Evolutionary conservation across 2,888 invertebrate species (phyloP).

Genomic region (Acronicta alni): DNA sequence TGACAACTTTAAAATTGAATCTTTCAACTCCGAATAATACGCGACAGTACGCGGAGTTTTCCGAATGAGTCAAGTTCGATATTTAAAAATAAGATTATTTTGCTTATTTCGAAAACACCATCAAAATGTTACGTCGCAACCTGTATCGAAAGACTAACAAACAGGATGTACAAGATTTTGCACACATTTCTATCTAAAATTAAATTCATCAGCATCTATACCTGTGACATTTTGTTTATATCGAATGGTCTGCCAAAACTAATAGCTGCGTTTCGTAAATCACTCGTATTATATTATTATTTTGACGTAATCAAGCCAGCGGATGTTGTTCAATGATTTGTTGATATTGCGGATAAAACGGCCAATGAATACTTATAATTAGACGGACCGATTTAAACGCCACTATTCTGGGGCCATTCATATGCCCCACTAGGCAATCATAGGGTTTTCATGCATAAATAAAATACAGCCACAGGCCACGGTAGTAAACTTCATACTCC

Average conservation of each 20-base stretch:
- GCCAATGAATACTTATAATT: constrained; percentile 68
- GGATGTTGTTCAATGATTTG: constrained; percentile 52
- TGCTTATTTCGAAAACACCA: not conserved
- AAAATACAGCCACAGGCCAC: constrained; percentile 1
- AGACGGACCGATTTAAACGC: constrained; percentile 67
- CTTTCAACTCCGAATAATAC: not conserved
- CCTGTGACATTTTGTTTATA: constrained; percentile 49
- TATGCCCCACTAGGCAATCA: constrained; percentile 25
- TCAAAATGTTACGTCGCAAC: not conserved
- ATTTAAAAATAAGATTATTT: not conserved
- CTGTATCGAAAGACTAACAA: not conserved
- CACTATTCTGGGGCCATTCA: constrained; percentile 76
- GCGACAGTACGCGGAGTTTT: not conserved
- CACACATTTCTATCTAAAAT: constrained; percentile 13
- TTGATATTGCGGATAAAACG: constrained; percentile 61
- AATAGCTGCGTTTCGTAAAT: constrained; percentile 53
- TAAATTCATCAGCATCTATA: constrained; percentile 23
- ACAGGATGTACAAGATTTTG: constrained; percentile 10
- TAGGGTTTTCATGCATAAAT: constrained; percentile 27
- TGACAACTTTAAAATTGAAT: too few species aligned
- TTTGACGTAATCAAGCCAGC: constrained; percentile 49
- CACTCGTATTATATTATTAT: constrained; percentile 49
- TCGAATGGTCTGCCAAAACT: constrained; percentile 53
- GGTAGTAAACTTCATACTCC: not conserved
- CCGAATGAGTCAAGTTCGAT: not conserved